These are phyloP conservation scores for Andrena bucephala DNA, from an alignment of 2,888 invertebrate genomes.

Conservation along the genomic window DNA sequence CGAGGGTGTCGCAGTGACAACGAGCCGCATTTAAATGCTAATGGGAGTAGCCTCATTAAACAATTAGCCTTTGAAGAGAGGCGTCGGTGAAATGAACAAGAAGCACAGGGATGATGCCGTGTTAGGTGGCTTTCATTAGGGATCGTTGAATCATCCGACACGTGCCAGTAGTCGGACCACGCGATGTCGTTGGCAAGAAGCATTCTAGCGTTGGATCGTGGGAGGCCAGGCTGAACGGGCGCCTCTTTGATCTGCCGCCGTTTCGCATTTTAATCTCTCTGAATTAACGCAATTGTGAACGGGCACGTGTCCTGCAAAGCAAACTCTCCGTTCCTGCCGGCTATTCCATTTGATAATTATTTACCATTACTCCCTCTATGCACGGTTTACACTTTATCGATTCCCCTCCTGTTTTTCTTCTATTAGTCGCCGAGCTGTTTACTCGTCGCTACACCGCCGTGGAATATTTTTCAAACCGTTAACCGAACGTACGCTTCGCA, in stretches of 20 bases:
- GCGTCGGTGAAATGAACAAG: slow-evolving; percentile 66
- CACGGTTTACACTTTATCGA: not conserved
- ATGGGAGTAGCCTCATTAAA: slow-evolving; percentile 82
- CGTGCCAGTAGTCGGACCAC: slow-evolving; percentile 72
- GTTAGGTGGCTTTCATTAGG: slow-evolving; percentile 81
- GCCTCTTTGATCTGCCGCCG: slow-evolving; percentile 70
- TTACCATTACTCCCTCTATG: not conserved
- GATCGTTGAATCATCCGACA: slow-evolving; percentile 78
- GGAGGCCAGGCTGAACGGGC: slow-evolving; percentile 41
- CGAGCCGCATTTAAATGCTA: slow-evolving; percentile 82
- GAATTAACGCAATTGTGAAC: slow-evolving; percentile 47
- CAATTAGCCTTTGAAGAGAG: slow-evolving; percentile 81
- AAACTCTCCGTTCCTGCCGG: slow-evolving; percentile 45
- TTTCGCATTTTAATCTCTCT: slow-evolving; percentile 57
- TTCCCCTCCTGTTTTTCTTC: not conserved
- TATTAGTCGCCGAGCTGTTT: not conserved
- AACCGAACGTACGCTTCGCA: slow-evolving; percentile 12
- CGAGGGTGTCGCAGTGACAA: slow-evolving; percentile 63
- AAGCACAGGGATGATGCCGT: slow-evolving; percentile 53
- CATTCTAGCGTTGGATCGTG: slow-evolving; percentile 36
- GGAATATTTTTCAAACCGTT: slow-evolving; percentile 19
- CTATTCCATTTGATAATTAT: slow-evolving; percentile 14
- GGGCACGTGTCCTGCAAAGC: slow-evolving; percentile 49
- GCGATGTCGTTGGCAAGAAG: slow-evolving; percentile 46
- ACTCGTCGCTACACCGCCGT: not conserved